phyloP scores from a whole-genome alignment of 2,888 invertebrate species.

The Nymphalis c-album region DNA sequence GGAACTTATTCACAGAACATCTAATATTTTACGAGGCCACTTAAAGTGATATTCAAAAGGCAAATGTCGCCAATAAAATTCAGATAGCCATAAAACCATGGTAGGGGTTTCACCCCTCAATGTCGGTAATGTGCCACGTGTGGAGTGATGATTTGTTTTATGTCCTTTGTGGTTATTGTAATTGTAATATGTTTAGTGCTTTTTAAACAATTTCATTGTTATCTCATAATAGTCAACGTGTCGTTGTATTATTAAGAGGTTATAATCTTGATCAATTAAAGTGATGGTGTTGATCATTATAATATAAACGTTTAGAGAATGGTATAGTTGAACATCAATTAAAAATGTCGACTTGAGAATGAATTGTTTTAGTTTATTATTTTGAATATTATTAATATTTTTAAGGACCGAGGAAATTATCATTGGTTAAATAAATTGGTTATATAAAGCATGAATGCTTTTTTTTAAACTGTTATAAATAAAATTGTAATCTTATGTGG shows the following conservation, averaged over 20 bases:
- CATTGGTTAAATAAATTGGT: no score
- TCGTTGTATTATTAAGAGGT: not conserved
- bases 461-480: no score
- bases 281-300: no score
- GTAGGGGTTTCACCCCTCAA: constrained; percentile 29
- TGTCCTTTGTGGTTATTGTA: constrained; percentile 38
- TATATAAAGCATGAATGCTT: no score
- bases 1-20: constrained; percentile 26
- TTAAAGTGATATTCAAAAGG: constrained; percentile 32
- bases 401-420: no score
- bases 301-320: no score
- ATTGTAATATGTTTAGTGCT: constrained; percentile 37
- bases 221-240: constrained; percentile 1
- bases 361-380: no score
- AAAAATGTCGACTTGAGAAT: no score
- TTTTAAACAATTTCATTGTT: constrained; percentile 30
- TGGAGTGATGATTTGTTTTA: constrained; percentile 39
- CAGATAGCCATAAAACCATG: constrained; percentile 53
- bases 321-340: no score
- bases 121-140: constrained; percentile 16
- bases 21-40: constrained; percentile 30
- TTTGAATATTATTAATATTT: no score
- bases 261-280: not conserved
- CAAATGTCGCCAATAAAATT: constrained; percentile 53
- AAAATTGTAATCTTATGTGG: no score